Base-by-base conservation (phyloP, 2,888 invertebrate genomes). In the Agrochola litura region DNA sequence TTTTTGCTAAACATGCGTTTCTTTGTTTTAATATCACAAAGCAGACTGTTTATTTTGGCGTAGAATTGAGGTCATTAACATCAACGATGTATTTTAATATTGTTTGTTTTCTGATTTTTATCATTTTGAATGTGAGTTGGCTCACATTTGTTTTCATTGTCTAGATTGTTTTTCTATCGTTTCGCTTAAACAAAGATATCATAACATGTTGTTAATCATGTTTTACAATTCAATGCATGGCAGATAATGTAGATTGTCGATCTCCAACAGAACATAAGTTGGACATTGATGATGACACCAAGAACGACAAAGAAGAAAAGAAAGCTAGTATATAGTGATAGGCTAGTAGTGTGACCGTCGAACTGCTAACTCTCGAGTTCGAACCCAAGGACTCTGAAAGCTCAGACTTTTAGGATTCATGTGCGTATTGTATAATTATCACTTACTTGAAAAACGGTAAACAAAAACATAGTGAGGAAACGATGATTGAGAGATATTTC, bases 11-110 rank as follows among this genome's bases (percentile, higher is more conserved):
- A 56, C 22, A 30, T 41, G 9, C 22, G 19, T 49, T 46, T 56
- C n/a, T 66, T 79, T 56, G 60, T 84, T 79, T 66, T 54, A 43
- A 22, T 65, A 67, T 66, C 41, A 65, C n/a, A 61, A 43, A 60
- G 12, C 41, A 61, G 19, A n/a, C 0, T 70, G 60, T 79, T 79
- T 79, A 83, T 49, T 83, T 69, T 56, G 43, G 60, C 14, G 56
- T 52, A 61, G 14, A 25, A 70, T 52, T 61, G 25, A 49, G 79
- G 84, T 61, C 65, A 66, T 43, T 79, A 70, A 79, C 84, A 70
- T 25, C n/a, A 49, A 56, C 19, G 30, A 43, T 25, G 16, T 69
- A 0, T 78, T 82, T 80, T 60, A 60, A 41, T 69, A 41, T 54
- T 58, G 6, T 77, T 30, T 56, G 6, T 82, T 60, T 82, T 74